Base-by-base conservation (phyloP, 2,113 vertebrate genomes). In the Morone saxatilis region DNA sequence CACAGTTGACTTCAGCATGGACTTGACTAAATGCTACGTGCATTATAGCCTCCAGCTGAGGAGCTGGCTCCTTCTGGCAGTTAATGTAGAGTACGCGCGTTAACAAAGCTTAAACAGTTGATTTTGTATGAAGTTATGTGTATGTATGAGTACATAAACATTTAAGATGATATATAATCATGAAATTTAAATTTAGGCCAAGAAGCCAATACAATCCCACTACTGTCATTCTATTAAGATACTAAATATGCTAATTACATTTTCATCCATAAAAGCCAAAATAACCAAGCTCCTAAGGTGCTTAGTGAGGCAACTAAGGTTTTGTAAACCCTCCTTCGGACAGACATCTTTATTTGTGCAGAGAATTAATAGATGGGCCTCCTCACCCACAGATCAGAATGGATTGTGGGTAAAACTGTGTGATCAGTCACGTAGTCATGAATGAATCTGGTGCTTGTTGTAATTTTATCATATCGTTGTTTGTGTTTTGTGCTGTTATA, bases 31-130 rank as follows among this genome's bases (percentile, higher is more conserved):
- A 57, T 47, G 22, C 45, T 45, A 72, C 62, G 56, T 68, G 68
- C 54, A 61, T 72, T 54, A 67, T 62, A 78, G 41, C 22, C 50
- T 86, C 68, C 61, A 77, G 54, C 73, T 67, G 78, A 71, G 60
- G 45, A 71, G 31, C 12, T 20, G 14, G 9, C 38, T 14, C 50
- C 22, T 36, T 56, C 61, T 48, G 22, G 31, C 31, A 31, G 31
- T 2, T 31, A 31, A 4, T 31, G 31, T 31, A 31, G 31, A 31
- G 31, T 31, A 31, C 31, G 2, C 2, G 31, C 31, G 31, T 2
- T 31, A 31, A 31, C 31, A 31, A 31, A 31, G 31, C 2, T 31
- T 31, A 31, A 25, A 25, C 1, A 25, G 25, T 25, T 54, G 45
- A 38, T 76, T 50, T 25, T 85, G 59, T 85, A 72, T 76, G 66